phyloP scores from a whole-genome alignment of 1,140 invertebrate genomes.

The Apolygus lucorum region DNA sequence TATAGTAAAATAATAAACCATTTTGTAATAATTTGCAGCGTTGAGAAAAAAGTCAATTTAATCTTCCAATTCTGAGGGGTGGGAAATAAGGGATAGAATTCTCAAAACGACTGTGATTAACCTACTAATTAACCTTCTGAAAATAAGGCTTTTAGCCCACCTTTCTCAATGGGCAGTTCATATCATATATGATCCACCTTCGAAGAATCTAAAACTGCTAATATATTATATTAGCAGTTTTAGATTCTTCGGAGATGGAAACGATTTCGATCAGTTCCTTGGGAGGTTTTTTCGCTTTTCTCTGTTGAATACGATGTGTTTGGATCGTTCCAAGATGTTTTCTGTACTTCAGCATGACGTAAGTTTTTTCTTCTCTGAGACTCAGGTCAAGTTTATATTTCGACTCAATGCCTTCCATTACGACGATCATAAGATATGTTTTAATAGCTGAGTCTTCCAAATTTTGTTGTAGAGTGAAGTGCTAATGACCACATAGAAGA shows the following conservation, averaged over 20 bases:
- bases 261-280: conserved; percentile 26
- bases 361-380: conserved; percentile 44
- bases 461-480: conserved; percentile 60
- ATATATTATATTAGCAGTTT: neutral
- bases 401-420: conserved; percentile 61
- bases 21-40: no score
- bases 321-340: conserved; percentile 61
- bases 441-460: conserved; percentile 53
- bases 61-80: no score
- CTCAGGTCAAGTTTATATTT: conserved; percentile 62
- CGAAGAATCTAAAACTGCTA: neutral
- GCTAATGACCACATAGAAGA: conserved; percentile 69
- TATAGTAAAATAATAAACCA: no score
- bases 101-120: no score
- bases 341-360: conserved; percentile 50
- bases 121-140: no score
- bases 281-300: conserved; percentile 45
- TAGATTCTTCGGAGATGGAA: conserved; percentile 6
- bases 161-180: neutral
- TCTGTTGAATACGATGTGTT: conserved; percentile 58
- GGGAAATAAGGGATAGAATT: no score
- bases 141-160: neutral
- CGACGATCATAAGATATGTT: conserved; percentile 63
- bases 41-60: no score
- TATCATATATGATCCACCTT: conserved; percentile 2